Base-by-base conservation (phyloP, 2,797 vertebrate genomes). In the Caiman crocodilus region DNA sequence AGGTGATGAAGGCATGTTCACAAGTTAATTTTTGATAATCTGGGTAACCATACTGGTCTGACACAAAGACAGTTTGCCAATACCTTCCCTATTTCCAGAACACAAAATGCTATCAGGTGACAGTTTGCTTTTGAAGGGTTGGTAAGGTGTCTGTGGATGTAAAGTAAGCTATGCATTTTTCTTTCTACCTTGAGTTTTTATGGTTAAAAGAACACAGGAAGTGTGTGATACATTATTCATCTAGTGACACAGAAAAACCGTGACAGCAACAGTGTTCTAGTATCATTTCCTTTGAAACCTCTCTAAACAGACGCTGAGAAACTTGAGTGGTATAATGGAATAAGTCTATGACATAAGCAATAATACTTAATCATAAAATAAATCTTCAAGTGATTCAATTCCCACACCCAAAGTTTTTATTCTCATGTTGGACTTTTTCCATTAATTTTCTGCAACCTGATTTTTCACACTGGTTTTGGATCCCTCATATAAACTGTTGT, bases 151-250 rank as follows among this genome's bases (percentile, higher is more conserved):
- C 77, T 94, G 92, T 17, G 56, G 71, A 90, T 93, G 89, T 89
- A 81, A 74, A 85, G 81, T 84, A 87, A 92, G 86, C 74, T 86
- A 91, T 78, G 58, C 81, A 79, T 90, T 94, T 92, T 89, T 94
- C n/a, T 65, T 84, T 71, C 85, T 93, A 32, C 61, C 56, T 32
- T 55, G 30, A 87, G 87, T 78, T 92, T 80, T 55, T 55, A 21
- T 1, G 1, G 77, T 64, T 92, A 81, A 94, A 96, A 42, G n/a
- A 85, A 92, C 25, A 88, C 95, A 95, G 97, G 97, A 98, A 97
- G 92, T 88, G 67, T 30, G 6, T 73, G 59, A 69, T 90, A 63
- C 69, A 42, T 92, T 86, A 88, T 90, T 95, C 69, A 82, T 89
- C 87, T 90, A 81, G 74, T 93, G 79, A 90, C 85, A 74, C 76